Evolutionary conservation across 2,888 invertebrate genomes (phyloP).

Genomic region (Leptinotarsa rubiginosa): DNA sequence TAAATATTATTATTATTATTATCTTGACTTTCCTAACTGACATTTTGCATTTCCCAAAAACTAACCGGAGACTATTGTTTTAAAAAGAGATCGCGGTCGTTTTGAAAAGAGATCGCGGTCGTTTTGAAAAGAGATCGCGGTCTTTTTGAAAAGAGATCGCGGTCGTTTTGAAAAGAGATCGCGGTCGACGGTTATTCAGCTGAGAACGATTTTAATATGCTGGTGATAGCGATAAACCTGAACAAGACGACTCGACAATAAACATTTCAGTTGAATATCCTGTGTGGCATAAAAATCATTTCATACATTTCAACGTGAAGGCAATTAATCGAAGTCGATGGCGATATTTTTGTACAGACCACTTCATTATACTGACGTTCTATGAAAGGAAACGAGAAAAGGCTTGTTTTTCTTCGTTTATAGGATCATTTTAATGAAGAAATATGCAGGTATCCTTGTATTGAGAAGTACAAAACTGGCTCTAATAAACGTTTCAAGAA

Average conservation of each 20-base stretch:
- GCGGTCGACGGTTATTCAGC: too few relatives aligned
- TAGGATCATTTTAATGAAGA: slow-evolving; percentile 11
- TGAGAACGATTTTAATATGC: too few relatives aligned
- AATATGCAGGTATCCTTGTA: slow-evolving; percentile 21
- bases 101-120: too few relatives aligned
- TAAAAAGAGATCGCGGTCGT: too few relatives aligned
- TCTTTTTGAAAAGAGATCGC: too few relatives aligned
- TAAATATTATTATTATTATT: too few relatives aligned
- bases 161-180: too few relatives aligned
- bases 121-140: too few relatives aligned
- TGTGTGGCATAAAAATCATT: background rate
- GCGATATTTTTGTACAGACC: slow-evolving; percentile 18
- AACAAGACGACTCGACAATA: background rate
- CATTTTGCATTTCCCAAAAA: too few relatives aligned
- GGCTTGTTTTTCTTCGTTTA: slow-evolving; percentile 25
- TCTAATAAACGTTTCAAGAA: slow-evolving; percentile 24
- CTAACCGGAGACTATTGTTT: too few relatives aligned
- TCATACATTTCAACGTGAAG: slow-evolving; percentile 10
- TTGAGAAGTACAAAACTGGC: slow-evolving; percentile 11
- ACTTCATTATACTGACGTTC: slow-evolving; percentile 13
- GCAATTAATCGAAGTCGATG: slow-evolving; percentile 10
- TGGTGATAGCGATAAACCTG: background rate
- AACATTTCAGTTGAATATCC: slow-evolving; percentile 9
- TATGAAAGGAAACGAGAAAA: slow-evolving; percentile 25
- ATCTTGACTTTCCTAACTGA: too few relatives aligned